These are phyloP conservation scores for Stigmatopora argus DNA, from an alignment of 2,113 vertebrate species.

Conservation along the genomic window DNA sequence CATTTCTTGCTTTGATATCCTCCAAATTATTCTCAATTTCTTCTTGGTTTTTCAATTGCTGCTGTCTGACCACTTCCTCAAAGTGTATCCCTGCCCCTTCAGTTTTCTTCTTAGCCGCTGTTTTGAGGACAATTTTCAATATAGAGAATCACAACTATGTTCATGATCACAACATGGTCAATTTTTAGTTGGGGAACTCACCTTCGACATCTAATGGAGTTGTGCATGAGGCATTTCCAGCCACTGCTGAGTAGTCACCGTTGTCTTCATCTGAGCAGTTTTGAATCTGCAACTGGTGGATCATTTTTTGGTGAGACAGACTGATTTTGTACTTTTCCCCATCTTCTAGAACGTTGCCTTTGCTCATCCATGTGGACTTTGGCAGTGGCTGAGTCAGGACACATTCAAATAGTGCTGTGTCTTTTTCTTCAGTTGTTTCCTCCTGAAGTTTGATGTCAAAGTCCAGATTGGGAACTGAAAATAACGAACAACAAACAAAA, in stretches of 20 bases:
- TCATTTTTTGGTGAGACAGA: constrained; percentile 71
- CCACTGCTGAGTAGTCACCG: constrained; percentile 74
- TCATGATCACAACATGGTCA: background rate
- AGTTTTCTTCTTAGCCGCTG: constrained; percentile 38
- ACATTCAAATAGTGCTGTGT: constrained; percentile 72
- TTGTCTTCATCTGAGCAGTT: constrained; percentile 65
- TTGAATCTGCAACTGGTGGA: constrained; percentile 73
- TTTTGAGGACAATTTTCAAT: constrained; percentile 35
- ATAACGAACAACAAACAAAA: constrained; percentile 48
- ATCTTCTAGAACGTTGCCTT: constrained; percentile 54
- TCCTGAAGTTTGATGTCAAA: constrained; percentile 70
- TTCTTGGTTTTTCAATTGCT: constrained; percentile 45
- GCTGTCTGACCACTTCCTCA: constrained; percentile 55
- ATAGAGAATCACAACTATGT: background rate
- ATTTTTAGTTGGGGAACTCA: constrained; percentile 39
- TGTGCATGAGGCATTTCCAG: constrained; percentile 68
- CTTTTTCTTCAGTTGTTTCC: constrained; percentile 60
- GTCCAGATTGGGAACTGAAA: constrained; percentile 68
- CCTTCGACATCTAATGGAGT: constrained; percentile 81
- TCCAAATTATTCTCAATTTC: constrained; percentile 51
- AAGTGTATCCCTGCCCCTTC: constrained; percentile 35
- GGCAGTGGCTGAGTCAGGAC: constrained; percentile 68
- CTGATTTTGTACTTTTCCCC: constrained; percentile 69
- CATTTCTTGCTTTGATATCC: constrained; percentile 31
- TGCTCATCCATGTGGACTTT: constrained; percentile 70